Evolutionary conservation across 2,888 invertebrate genomes (phyloP).

Genomic region (Labia minor): DNA sequence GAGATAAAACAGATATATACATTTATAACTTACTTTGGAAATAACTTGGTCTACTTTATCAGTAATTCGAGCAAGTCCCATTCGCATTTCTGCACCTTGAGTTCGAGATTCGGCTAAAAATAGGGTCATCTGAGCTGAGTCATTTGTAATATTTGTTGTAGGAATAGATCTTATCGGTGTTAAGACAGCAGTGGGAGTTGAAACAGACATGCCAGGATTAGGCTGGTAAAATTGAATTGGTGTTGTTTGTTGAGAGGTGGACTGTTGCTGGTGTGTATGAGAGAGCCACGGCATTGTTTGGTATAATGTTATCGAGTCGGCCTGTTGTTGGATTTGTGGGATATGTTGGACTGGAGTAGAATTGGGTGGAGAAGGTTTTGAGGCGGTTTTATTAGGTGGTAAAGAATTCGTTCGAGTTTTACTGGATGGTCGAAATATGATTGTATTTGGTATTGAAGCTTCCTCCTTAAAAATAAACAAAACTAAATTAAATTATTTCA

Average conservation of each 20-base stretch:
- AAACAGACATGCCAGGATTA: not conserved
- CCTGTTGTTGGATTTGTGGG: not conserved
- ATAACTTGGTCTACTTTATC: constrained; percentile 52
- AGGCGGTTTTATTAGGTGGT: not conserved
- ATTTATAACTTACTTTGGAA: constrained; percentile 38
- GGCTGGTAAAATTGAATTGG: constrained; percentile 18
- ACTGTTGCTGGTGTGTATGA: constrained; percentile 22
- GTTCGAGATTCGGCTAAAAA: constrained; percentile 49
- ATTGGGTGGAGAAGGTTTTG: not conserved
- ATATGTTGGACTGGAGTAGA: not conserved
- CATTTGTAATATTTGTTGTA: constrained; percentile 28
- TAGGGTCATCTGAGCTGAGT: constrained; percentile 40
- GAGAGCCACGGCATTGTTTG: constrained; percentile 9
- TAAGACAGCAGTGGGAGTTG: constrained; percentile 8
- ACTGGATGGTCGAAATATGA: not conserved
- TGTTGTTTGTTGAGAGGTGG: constrained; percentile 22
- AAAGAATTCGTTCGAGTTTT: not conserved
- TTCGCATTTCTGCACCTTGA: constrained; percentile 54
- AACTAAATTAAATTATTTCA: not conserved
- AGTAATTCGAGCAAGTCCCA: constrained; percentile 50
- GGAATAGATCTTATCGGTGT: constrained; percentile 24
- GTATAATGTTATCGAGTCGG: not conserved
- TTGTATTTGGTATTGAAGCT: not conserved
- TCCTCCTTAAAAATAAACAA: constrained; percentile 22
- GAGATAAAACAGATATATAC: not conserved